phyloP scores from a whole-genome alignment of 2,113 vertebrate genomes.

The Engraulis encrasicolus region DNA sequence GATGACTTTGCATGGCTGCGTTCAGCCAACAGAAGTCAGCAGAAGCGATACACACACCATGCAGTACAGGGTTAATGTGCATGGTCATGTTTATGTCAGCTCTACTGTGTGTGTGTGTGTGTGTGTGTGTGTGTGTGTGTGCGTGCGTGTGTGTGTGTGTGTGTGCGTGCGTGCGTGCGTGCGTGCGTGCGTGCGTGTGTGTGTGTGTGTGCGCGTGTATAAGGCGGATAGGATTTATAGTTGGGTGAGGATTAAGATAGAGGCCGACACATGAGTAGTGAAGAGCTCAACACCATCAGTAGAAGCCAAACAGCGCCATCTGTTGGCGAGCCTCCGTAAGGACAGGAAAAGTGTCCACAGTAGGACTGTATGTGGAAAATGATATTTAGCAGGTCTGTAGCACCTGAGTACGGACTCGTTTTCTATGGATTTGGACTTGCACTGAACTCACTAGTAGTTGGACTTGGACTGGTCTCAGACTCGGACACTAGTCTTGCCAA shows the following conservation, averaged over 20 bases:
- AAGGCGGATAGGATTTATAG: neutral
- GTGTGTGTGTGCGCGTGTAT: neutral
- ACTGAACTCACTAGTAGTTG: too few species aligned
- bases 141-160: neutral
- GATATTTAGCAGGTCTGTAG: too few species aligned
- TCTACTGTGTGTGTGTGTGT: neutral
- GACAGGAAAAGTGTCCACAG: neutral
- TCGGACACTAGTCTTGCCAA: too few species aligned
- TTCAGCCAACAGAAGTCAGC: too few species aligned
- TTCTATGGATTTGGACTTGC: too few species aligned
- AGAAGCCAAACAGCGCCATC: neutral
- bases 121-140: conserved; percentile 22
- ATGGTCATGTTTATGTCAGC: neutral
- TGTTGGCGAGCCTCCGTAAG: neutral
- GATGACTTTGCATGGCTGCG: too few species aligned
- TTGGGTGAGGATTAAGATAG: neutral
- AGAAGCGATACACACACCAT: neutral
- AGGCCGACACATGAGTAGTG: neutral
- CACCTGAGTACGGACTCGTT: too few species aligned
- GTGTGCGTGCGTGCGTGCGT: conserved; percentile 21
- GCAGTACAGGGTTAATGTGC: neutral
- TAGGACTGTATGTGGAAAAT: too few species aligned
- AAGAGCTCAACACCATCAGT: neutral
- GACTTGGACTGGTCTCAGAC: too few species aligned
- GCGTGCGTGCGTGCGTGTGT: neutral